A percentile compares a stretch with the other conserved stretches of the same genome.
These are phyloP conservation scores for Drosophila novamexicana DNA, from an alignment of 1,140 invertebrate species.

Conservation along the genomic window DNA sequence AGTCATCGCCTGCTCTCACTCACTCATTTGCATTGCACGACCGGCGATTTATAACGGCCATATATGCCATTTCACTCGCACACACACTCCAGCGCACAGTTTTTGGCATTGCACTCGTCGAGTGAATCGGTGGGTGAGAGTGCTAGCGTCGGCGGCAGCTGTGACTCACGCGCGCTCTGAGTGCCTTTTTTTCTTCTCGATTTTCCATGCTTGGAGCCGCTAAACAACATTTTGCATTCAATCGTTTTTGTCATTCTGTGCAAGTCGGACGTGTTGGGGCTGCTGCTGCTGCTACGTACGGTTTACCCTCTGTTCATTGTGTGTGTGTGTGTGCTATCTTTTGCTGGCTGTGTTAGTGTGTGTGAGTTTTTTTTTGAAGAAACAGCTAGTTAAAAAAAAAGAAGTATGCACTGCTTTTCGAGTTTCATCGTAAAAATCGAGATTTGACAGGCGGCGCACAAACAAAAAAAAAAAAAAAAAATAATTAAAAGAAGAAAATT, in stretches of 20 bases:
- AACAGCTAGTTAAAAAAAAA: constrained; percentile 46
- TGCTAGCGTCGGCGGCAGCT: constrained; percentile 36
- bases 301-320: constrained; percentile 40
- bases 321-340: constrained; percentile 62
- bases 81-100: constrained; percentile 53
- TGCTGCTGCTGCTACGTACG: constrained; percentile 44
- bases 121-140: constrained; percentile 37
- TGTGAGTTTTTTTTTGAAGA: constrained; percentile 58
- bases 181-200: constrained; percentile 43
- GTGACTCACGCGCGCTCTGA: constrained; percentile 62
- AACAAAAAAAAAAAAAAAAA: background rate
- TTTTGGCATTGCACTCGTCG: constrained; percentile 54
- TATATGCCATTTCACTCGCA: constrained; percentile 60
- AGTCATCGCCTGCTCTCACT: constrained; percentile 78
- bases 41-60: constrained; percentile 74
- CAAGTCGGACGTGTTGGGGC: constrained; percentile 70
- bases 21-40: constrained; percentile 73
- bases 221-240: constrained; percentile 49
- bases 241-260: constrained; percentile 66
- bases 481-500: background rate
- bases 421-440: constrained; percentile 31
- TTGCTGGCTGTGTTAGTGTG: constrained; percentile 63
- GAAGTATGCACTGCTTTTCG: constrained; percentile 49
- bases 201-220: constrained; percentile 47
- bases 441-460: constrained; percentile 25